Evolutionary conservation across 1,140 invertebrate genomes (phyloP), one percentile per base, ranked within the genome.

Genomic region (Carposina sasakii): DNA sequence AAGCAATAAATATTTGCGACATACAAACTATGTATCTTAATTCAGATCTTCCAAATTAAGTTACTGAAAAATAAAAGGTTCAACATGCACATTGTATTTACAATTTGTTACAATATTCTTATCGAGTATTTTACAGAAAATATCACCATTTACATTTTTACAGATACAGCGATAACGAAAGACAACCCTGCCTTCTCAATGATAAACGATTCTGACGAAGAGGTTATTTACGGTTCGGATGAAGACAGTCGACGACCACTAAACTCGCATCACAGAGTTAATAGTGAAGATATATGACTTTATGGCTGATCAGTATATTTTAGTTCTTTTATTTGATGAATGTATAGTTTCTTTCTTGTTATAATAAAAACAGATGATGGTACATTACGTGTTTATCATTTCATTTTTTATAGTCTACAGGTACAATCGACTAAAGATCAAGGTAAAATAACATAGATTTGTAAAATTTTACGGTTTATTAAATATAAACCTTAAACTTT

Each of bases 191-290:
- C 96, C 5, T 95, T 98, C 81, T 98, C 96, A 9, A 98, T 99
- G 97, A 94, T 99, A 47, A 98, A 98, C 78, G 96, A 99, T 74
- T 98, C 96, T 0, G 97, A 99, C 76, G 97, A 98, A 86, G 97
- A 98, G 60, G 95, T 98, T 5, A 93, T 98, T 57, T 98, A 98
- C 74, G 96, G 95, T 56, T 98, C 94, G 20, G 95, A 96, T 56
- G 94, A 96, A 65, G 94, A 96, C 52, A 94, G 92, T 55, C 85
- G 92, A 44, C 88, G 91, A 50, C 93, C 92, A 1, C 85, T 95
- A 8, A 93, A 91, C 52, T 86, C 89, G 37, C 86, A 78, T 45
- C 72, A 70, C 47, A 71, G 76, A 61, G 62, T 72, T 36, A 67
- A 56, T 36, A 70, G 52, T 33, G 74, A 84, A 52, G 76, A 81